Evolutionary conservation across 2,113 vertebrate species (phyloP), one percentile per base, ranked within the genome.

Genomic region (Synchiropus splendidus): DNA sequence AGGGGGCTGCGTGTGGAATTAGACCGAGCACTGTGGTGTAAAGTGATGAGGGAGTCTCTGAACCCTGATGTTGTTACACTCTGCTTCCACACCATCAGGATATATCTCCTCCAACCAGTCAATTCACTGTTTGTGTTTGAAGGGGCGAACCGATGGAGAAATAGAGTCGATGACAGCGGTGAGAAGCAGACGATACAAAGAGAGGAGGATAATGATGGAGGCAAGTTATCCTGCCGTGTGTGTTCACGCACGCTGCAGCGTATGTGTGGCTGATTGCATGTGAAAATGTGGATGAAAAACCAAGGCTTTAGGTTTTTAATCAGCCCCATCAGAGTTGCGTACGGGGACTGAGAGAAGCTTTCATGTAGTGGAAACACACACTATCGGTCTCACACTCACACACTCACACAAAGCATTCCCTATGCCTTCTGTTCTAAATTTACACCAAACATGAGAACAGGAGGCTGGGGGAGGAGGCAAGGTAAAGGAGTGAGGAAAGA

Each of bases 401-500:
- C 50, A 42, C 21, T 50, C 47, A 31, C 36, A 58, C 31, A 49
- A 45, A 64, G 61, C 64, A 70, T 68, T 63, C 72, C 74, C 80
- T 54, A 72, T 79, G 74, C 70, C 58, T 79, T 73, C 66, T 74
- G 78, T 80, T 75, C 80, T 82, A 82, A 80, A 80, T 79, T 78
- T 82, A 79, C 70, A 79, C 80, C 72, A 72, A 77, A 74, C 75
- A 77, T 53, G 61, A 80, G 74, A 77, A 69, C 70, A 74, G 63
- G 47, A 68, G 51, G 68, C 66, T 27, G 51, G 54, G 55, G 63
- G 64, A 55, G 64, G 67, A 67, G 61, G 64, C 39, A 55, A 51
- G 64, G 64, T 59, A 70, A 44, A 48, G 41, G 36, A 64, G 43
- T 18, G 38, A 57, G 51, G 54, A 37, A 18, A 38, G 35, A 55